These are phyloP conservation scores for Silurus aristotelis DNA, from an alignment of 2,797 vertebrate species.

Conservation along the genomic window DNA sequence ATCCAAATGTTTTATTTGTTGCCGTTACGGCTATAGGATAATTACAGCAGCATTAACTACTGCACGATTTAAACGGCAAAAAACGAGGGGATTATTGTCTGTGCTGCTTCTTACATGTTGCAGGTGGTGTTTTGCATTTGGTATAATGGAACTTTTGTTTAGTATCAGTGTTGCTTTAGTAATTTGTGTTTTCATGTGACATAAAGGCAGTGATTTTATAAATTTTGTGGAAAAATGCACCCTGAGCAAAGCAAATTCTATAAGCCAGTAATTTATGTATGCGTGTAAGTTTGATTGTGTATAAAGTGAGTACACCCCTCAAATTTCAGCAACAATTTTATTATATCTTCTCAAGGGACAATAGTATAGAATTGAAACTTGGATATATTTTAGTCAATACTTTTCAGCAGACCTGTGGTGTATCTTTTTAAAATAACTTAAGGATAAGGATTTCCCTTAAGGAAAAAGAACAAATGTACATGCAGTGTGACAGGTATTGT, in stretches of 20 bases:
- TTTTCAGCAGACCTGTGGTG: neutral
- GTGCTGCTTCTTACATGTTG: neutral
- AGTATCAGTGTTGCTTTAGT: neutral
- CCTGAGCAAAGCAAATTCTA: neutral
- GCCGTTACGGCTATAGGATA: neutral
- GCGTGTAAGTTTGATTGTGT: neutral
- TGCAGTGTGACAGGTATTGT: neutral
- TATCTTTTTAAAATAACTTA: neutral
- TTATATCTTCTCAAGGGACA: neutral
- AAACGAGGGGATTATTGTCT: neutral
- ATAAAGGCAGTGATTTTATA: neutral
- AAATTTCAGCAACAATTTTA: no score
- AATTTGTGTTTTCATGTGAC: neutral
- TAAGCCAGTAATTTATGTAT: neutral
- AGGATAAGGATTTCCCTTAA: no score
- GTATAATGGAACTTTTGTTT: neutral
- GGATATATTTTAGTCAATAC: no score
- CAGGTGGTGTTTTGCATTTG: neutral
- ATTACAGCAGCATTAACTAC: neutral
- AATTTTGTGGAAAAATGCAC: neutral
- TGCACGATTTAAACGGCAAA: neutral
- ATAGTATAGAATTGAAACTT: no score
- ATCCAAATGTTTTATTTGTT: neutral
- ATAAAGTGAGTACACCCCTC: no score
- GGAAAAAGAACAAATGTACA: neutral